These are phyloP conservation scores for Oligia fasciuncula DNA, from an alignment of 2,888 invertebrate species.

Conservation along the genomic window DNA sequence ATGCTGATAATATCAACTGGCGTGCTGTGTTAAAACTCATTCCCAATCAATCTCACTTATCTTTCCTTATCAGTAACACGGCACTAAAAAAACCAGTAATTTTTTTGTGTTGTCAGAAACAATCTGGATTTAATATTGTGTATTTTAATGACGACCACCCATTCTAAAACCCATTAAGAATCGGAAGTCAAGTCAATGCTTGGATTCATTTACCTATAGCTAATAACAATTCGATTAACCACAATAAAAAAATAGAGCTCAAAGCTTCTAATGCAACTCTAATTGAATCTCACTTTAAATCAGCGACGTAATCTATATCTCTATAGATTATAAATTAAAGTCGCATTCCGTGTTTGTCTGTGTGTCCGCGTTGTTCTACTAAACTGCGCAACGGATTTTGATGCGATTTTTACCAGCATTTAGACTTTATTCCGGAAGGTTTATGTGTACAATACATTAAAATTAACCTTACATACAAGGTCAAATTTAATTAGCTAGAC, in stretches of 20 bases:
- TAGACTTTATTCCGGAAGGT: neutral
- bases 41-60: neutral
- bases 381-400: neutral
- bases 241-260: slow-evolving; percentile 6
- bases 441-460: neutral
- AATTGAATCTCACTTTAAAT: slow-evolving; percentile 40
- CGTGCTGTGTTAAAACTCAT: neutral
- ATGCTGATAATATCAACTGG: neutral
- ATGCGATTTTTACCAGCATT: neutral
- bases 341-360: neutral
- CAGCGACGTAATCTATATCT: neutral
- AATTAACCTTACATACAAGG: neutral
- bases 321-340: neutral
- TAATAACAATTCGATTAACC: neutral
- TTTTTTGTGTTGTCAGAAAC: neutral
- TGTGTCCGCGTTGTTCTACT: neutral
- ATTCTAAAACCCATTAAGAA: slow-evolving; percentile 4
- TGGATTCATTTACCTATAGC: slow-evolving; percentile 7
- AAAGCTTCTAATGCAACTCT: slow-evolving; percentile 13
- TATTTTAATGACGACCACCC: neutral
- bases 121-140: neutral
- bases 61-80: too few species aligned
- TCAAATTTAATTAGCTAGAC: too few species aligned
- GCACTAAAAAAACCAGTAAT: too few species aligned
- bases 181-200: slow-evolving; percentile 7